A percentile compares a stretch with the other conserved stretches of the same genome.
phyloP scores from a whole-genome alignment of 1,140 invertebrate genomes.

The Parapsyche elsis region DNA sequence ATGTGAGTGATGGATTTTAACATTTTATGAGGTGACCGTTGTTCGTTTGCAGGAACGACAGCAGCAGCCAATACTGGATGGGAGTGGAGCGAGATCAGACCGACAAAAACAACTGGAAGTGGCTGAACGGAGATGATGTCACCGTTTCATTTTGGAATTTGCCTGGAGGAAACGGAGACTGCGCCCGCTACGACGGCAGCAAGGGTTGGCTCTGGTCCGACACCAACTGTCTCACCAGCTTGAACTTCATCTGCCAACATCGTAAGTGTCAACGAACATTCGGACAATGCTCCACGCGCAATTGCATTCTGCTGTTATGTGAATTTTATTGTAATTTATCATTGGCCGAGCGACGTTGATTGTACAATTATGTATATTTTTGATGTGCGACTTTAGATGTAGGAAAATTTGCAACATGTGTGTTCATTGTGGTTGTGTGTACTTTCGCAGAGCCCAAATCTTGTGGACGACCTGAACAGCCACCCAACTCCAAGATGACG shows the following conservation, averaged over 20 bases:
- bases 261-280: slow-evolving; percentile 72
- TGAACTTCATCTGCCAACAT: slow-evolving; percentile 95
- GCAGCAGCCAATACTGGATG: slow-evolving; percentile 95
- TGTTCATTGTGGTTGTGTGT: neutral
- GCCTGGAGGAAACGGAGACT: slow-evolving; percentile 84
- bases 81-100: slow-evolving; percentile 85
- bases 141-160: slow-evolving; percentile 93
- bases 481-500: slow-evolving; percentile 91
- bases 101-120: slow-evolving; percentile 87
- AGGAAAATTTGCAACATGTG: neutral
- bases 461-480: slow-evolving; percentile 90
- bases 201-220: slow-evolving; percentile 96
- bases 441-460: slow-evolving; percentile 80
- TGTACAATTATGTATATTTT: too few species aligned
- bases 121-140: slow-evolving; percentile 89
- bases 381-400: neutral
- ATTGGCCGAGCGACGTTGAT: too few species aligned
- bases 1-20: too few species aligned
- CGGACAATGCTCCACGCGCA: neutral
- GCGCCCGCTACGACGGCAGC: slow-evolving; percentile 90
- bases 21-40: too few species aligned
- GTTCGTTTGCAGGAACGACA: slow-evolving; percentile 76
- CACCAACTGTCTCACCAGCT: slow-evolving; percentile 84
- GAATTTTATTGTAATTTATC: neutral
- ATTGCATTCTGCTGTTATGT: neutral